These are phyloP conservation scores for Epirrhoe alternata DNA, from an alignment of 2,888 invertebrate genomes.

Conservation along the genomic window DNA sequence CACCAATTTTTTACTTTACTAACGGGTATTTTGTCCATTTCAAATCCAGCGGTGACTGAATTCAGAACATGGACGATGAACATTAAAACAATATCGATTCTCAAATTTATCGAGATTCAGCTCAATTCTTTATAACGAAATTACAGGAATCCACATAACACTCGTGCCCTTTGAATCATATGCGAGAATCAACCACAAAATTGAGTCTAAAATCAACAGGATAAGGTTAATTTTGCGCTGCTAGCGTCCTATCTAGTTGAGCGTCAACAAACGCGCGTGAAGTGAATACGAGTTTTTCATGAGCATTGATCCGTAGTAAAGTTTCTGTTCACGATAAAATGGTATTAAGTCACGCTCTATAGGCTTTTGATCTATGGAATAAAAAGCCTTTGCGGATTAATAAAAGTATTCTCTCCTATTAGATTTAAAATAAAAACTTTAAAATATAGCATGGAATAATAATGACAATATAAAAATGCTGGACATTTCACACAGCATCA, in stretches of 20 bases:
- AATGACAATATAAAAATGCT: no score
- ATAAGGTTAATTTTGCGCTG: conserved; percentile 12
- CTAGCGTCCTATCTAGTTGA: conserved; percentile 1
- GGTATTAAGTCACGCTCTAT: conserved; percentile 2
- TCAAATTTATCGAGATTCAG: background rate
- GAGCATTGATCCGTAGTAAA: conserved; percentile 9
- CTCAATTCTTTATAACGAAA: background rate
- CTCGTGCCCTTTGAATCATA: background rate
- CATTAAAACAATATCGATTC: background rate
- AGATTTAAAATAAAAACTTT: no score
- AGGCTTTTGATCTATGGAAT: background rate
- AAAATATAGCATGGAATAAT: no score
- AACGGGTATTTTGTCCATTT: no score
- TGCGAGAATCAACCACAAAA: background rate
- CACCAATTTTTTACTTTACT: no score
- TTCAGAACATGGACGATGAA: background rate
- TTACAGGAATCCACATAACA: background rate
- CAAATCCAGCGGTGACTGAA: background rate
- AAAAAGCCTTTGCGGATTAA: background rate
- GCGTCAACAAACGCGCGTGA: conserved; percentile 25
- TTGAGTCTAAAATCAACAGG: background rate
- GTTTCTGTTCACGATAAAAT: conserved; percentile 3
- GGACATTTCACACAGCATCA: no score
- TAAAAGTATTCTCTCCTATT: no score
- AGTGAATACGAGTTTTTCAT: conserved; percentile 16